A percentile compares a stretch with the other conserved stretches of the same genome.
Evolutionary conservation across 1,140 invertebrate species (phyloP).

Genomic region (Steinernema feltiae): DNA sequence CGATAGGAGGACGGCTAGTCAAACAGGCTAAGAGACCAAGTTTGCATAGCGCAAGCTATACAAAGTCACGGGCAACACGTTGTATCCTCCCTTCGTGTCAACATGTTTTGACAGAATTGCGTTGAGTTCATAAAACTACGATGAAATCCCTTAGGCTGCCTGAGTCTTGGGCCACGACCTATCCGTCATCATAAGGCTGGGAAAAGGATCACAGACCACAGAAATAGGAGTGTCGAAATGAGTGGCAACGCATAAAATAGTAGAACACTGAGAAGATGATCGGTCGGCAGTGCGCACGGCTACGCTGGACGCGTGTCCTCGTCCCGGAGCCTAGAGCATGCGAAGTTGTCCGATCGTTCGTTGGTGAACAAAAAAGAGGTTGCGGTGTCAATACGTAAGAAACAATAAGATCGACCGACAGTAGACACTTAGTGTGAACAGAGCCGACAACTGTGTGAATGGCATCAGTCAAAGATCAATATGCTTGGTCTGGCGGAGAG

Average conservation of each 20-base stretch:
- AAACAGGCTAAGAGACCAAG: not conserved
- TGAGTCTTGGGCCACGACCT: not conserved
- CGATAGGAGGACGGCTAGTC: too few relatives aligned
- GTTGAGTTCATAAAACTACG: not conserved
- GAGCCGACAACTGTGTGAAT: constrained; percentile 5
- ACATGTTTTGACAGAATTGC: not conserved
- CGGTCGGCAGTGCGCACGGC: too few relatives aligned
- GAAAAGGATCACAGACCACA: not conserved
- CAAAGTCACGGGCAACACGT: not conserved
- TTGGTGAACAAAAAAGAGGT: not conserved
- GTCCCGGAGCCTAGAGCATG: too few relatives aligned
- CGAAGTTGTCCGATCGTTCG: too few relatives aligned
- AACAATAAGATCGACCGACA: not conserved
- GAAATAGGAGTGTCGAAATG: too few relatives aligned
- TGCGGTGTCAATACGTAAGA: not conserved
- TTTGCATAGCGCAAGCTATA: not conserved
- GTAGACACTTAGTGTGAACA: constrained; percentile 2
- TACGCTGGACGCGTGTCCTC: too few relatives aligned
- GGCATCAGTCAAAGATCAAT: constrained; percentile 13
- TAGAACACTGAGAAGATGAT: too few relatives aligned
- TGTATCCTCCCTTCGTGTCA: not conserved
- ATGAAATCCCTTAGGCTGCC: not conserved
- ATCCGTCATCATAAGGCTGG: not conserved
- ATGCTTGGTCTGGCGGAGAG: not conserved
- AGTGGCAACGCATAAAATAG: too few relatives aligned